phyloP scores from a whole-genome alignment of 2,888 invertebrate genomes.

The Sarcophaga rosellei region DNA sequence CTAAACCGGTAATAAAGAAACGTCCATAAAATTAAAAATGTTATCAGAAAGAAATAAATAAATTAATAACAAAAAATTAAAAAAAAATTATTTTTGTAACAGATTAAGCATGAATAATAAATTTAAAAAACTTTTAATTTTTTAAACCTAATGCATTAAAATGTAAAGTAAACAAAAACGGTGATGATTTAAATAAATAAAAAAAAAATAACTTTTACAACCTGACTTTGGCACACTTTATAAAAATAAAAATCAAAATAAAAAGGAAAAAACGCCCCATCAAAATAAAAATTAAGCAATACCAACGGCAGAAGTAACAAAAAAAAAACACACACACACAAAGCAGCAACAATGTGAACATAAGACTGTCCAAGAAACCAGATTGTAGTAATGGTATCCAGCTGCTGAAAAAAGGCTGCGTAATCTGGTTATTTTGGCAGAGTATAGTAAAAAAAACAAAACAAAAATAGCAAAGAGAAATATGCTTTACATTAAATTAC shows the following conservation, averaged over 20 bases:
- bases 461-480: conserved; percentile 12
- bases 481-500: background rate
- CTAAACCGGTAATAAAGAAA: background rate
- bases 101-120: background rate
- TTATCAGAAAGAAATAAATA: background rate
- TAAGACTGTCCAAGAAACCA: background rate
- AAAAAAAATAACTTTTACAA: conserved; percentile 22
- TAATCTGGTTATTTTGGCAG: conserved; percentile 16
- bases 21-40: conserved; percentile 4
- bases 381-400: background rate
- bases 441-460: conserved; percentile 28
- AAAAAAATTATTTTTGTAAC: background rate
- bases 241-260: background rate
- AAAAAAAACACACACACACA: conserved; percentile 15
- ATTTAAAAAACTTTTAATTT: background rate
- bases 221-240: conserved; percentile 52
- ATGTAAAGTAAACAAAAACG: background rate
- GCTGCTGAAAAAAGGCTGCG: background rate
- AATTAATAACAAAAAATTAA: background rate
- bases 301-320: conserved; percentile 13
- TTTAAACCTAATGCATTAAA: background rate
- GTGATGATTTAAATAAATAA: background rate
- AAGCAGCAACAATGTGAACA: conserved; percentile 20
- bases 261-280: conserved; percentile 15
- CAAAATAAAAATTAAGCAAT: conserved; percentile 33